Conservation (phyloP, 2,888 invertebrate species). For the Andrena flavipes region DNA sequence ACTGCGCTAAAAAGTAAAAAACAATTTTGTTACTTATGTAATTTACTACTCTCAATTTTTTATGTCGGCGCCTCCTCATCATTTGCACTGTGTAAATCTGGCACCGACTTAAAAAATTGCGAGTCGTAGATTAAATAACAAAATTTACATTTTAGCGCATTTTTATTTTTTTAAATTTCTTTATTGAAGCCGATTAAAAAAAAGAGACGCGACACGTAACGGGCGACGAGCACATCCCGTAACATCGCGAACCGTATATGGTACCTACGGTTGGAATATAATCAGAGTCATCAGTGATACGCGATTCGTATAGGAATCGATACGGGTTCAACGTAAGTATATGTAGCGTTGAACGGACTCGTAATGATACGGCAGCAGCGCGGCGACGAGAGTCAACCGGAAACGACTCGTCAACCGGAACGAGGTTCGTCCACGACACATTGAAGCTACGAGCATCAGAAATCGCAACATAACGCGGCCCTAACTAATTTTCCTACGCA, state of each 20-base stretch:
- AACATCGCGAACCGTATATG: background rate
- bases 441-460: constrained; percentile 38
- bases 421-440: constrained; percentile 73
- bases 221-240: background rate
- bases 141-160: too few relatives aligned
- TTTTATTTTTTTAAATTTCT: too few relatives aligned
- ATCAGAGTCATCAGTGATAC: constrained; percentile 33
- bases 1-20: too few relatives aligned
- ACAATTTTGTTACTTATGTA: too few relatives aligned
- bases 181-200: too few relatives aligned
- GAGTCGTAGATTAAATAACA: too few relatives aligned
- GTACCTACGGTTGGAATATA: constrained; percentile 13
- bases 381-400: constrained; percentile 69
- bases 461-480: constrained; percentile 27
- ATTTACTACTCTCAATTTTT: too few relatives aligned
- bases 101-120: too few relatives aligned
- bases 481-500: background rate
- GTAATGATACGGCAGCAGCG: constrained; percentile 46
- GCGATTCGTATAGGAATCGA: constrained; percentile 47
- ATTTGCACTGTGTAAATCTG: too few relatives aligned
- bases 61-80: too few relatives aligned
- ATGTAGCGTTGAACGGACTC: constrained; percentile 38
- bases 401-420: constrained; percentile 77
- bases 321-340: constrained; percentile 38
- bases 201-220: too few relatives aligned